Percentiles rank a stretch among this genome's conserved stretches.
Conservation (phyloP, 2,113 vertebrate genomes). For the Sylvicapra grimmia region DNA sequence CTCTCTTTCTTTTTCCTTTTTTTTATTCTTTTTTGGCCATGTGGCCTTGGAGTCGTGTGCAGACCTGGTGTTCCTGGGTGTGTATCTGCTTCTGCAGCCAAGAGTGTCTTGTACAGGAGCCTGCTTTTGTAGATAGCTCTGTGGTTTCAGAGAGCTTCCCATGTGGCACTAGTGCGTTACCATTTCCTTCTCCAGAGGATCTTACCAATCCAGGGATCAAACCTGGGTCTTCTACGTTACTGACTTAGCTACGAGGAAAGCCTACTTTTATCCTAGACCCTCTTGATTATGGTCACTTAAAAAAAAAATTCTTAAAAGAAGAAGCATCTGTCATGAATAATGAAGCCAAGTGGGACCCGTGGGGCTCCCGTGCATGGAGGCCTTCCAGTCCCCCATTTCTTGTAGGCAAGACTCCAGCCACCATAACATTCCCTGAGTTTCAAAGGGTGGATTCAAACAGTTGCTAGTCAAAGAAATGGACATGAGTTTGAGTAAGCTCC, state of each 20-base stretch:
- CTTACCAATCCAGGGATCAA: not conserved
- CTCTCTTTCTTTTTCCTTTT: not conserved
- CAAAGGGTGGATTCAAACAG: not conserved
- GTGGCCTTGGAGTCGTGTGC: not conserved
- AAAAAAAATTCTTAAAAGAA: not conserved
- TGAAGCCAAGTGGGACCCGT: not conserved
- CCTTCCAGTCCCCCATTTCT: not conserved
- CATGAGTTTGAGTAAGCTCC: not conserved
- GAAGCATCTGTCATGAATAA: not conserved
- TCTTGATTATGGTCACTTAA: not conserved
- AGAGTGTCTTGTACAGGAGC: not conserved
- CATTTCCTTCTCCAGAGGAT: not conserved
- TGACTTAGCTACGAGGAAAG: not conserved
- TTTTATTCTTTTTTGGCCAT: not conserved
- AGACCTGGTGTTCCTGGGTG: not conserved
- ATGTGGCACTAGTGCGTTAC: rapidly evolving
- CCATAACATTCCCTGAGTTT: not conserved
- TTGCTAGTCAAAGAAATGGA: not conserved
- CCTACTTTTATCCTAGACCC: not conserved
- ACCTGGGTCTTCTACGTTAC: rapidly evolving
- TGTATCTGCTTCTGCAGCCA: not conserved
- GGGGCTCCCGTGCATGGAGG: not conserved
- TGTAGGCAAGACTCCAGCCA: not conserved
- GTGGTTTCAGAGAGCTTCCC: not conserved
- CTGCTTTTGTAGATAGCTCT: not conserved